These are phyloP conservation scores for Halcyon smyrnensis DNA, from an alignment of 2,797 vertebrate genomes.

Conservation along the genomic window DNA sequence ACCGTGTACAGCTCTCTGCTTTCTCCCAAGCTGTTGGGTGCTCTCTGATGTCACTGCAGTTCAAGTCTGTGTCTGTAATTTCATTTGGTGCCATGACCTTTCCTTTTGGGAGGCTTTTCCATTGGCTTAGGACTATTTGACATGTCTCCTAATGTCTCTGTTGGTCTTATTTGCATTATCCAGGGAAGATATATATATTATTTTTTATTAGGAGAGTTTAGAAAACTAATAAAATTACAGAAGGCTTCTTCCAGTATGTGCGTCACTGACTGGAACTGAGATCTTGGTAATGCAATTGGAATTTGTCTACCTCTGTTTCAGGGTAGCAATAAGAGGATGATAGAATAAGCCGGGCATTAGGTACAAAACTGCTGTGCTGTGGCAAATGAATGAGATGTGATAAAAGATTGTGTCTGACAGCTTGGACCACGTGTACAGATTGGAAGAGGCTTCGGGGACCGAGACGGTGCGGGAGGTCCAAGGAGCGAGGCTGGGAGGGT, in stretches of 20 bases:
- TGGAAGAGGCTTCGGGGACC: not conserved
- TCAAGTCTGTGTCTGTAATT: not conserved
- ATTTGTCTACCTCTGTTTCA: not conserved
- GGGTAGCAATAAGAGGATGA: not conserved
- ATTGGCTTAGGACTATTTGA: not conserved
- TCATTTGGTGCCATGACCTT: not conserved
- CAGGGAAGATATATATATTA: not conserved
- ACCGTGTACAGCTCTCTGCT: rapidly evolving
- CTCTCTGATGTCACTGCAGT: not conserved
- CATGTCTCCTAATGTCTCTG: not conserved
- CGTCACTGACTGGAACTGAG: conserved; percentile 21
- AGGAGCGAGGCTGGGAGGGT: not conserved
- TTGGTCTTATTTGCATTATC: not conserved
- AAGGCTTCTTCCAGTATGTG: not conserved
- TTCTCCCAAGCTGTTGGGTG: not conserved
- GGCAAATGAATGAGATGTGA: not conserved
- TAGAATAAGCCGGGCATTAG: not conserved
- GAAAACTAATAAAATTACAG: not conserved
- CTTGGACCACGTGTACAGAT: rapidly evolving
- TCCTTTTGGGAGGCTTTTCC: not conserved
- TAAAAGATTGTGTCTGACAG: not conserved
- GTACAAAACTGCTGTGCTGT: not conserved
- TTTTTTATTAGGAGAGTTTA: not conserved
- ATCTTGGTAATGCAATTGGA: conserved; percentile 38
- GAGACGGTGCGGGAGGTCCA: not conserved